Evolutionary conservation across 1,140 invertebrate species (phyloP).

Genomic region (Macrosteles quadrilineatus): DNA sequence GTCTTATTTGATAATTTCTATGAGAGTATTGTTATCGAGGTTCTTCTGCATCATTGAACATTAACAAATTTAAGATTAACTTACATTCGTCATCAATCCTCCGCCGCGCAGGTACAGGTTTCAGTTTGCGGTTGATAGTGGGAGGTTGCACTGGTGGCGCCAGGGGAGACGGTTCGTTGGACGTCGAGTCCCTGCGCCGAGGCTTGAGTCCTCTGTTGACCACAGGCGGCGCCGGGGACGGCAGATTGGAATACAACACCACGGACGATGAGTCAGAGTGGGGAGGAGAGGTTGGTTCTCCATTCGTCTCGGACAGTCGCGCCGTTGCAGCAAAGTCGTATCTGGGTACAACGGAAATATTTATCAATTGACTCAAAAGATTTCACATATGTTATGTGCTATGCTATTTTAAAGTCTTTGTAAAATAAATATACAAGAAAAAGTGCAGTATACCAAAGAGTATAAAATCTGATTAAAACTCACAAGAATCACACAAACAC

Average conservation of each 20-base stretch:
- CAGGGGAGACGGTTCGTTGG: constrained; percentile 46
- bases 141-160: constrained; percentile 51
- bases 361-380: no score
- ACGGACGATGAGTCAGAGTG: constrained; percentile 49
- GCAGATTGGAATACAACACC: constrained; percentile 60
- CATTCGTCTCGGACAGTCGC: constrained; percentile 39
- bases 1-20: no score
- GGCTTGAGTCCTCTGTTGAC: constrained; percentile 82
- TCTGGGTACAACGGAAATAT: no score
- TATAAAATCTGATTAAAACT: no score
- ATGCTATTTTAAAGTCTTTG: no score
- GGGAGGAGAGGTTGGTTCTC: constrained; percentile 57
- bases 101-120: constrained; percentile 49
- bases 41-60: no score
- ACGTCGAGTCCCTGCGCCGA: constrained; percentile 56
- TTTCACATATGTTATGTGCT: no score
- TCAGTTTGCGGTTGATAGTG: constrained; percentile 58
- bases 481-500: no score
- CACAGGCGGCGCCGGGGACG: constrained; percentile 65
- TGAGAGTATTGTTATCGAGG: no score
- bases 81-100: constrained; percentile 35
- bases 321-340: constrained; percentile 54
- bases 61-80: no score
- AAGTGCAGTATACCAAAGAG: no score
- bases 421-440: no score